These are phyloP conservation scores for Sclerurus mexicanus DNA, from an alignment of 2,113 vertebrate genomes.

Conservation along the genomic window DNA sequence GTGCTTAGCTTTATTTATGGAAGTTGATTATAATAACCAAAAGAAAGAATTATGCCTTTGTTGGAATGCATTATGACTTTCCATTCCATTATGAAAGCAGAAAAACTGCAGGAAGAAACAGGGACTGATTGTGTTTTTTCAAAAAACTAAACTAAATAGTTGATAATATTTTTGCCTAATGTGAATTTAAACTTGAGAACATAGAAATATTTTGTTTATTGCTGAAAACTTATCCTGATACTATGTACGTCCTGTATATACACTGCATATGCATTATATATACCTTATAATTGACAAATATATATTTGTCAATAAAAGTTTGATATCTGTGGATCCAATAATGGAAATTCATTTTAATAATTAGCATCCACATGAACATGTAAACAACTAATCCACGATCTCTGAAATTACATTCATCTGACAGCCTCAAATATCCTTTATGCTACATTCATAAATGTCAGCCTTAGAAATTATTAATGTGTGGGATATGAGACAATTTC, in stretches of 20 bases:
- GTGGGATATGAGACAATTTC: conserved; percentile 46
- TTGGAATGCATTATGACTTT: conserved; percentile 66
- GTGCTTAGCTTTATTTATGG: conserved; percentile 22
- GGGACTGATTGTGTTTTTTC: conserved; percentile 23
- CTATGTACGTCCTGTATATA: not conserved
- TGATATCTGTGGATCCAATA: conserved; percentile 32
- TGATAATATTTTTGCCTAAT: not conserved
- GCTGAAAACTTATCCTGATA: not conserved
- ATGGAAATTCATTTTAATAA: conserved; percentile 65
- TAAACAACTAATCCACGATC: conserved; percentile 28
- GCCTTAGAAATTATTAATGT: conserved; percentile 49
- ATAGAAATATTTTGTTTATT: conserved; percentile 3
- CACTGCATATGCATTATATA: not conserved
- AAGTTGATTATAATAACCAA: conserved; percentile 45
- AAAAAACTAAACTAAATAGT: not conserved
- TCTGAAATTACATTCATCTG: conserved; percentile 62
- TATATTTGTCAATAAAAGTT: not conserved
- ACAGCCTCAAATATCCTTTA: conserved; percentile 26
- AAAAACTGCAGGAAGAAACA: conserved; percentile 53
- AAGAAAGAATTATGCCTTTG: conserved; percentile 52
- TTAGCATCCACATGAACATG: conserved; percentile 30
- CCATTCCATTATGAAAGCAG: conserved; percentile 52
- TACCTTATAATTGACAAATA: too few relatives aligned
- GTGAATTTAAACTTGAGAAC: not conserved
- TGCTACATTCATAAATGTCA: conserved; percentile 47